Base-by-base conservation (phyloP, 2,888 invertebrate genomes). In the Epirrhoe tristata region DNA sequence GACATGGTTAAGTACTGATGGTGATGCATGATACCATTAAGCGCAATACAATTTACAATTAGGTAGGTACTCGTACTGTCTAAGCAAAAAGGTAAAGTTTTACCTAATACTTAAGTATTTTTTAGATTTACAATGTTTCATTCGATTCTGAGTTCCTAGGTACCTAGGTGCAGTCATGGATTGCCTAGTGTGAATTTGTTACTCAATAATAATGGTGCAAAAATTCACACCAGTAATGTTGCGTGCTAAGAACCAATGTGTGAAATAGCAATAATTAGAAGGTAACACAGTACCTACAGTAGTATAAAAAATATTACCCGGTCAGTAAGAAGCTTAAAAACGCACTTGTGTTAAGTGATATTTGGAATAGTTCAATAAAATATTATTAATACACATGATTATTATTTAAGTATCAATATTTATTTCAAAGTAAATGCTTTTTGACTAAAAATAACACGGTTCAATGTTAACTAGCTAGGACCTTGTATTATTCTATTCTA, bases 381-480 rank as follows among this genome's bases (percentile, higher is more conserved):
- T 10, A 10, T 2, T 3, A 39, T 32, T 12, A 34, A 58, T 12
- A 50, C 10, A 62, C 14, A 32, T 10, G 8, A 39, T 39, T 55
- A 36, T 24, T 46, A 24, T 6, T 16, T 50, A n/a, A n/a, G n/a
- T n/a, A 62, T 39, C 24, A 58, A 34, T 63, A 63, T 63, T 58
- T 63, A 58, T 58, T 58, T 34, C 31, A 46, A 36, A 58, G 53
- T 63, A 63, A 63, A 63, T 63, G 63, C 63, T 63, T 58, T 63
- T 63, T 58, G 63, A 63, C 63, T 62, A 56, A 56, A 55, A 62
- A 56, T 62, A 51, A 62, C 51, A 59, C 5, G 5, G 12, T 51
- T 58, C 17, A 50, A 36, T 52, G 1, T 10, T 58, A 16, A 50
- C 34, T 48, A 50, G 31, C 51, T 17, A 51, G 14, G 14, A 12